These are phyloP conservation scores for Diachrysia chrysitis DNA, from an alignment of 2,888 invertebrate genomes.

Conservation along the genomic window DNA sequence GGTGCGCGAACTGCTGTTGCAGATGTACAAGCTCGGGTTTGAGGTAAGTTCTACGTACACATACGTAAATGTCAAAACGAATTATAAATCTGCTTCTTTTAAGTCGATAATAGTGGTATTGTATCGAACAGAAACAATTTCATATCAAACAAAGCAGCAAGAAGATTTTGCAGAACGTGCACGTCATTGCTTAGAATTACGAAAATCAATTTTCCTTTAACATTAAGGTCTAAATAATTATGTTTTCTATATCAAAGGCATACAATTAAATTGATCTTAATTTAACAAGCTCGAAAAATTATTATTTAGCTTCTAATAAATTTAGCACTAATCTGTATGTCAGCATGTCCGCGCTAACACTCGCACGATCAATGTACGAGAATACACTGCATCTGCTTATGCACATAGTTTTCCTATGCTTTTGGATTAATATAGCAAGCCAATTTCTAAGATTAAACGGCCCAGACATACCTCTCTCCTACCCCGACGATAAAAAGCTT, in stretches of 20 bases:
- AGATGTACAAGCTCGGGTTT: slow-evolving; percentile 96
- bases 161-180: no score
- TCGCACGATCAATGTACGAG: neutral
- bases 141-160: no score
- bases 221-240: no score
- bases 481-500: no score
- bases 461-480: no score
- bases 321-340: neutral
- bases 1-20: slow-evolving; percentile 90
- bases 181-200: no score
- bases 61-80: no score
- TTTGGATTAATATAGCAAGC: neutral
- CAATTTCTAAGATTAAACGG: neutral
- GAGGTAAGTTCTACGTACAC: slow-evolving; percentile 87
- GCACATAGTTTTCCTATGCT: neutral
- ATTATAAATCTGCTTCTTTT: no score
- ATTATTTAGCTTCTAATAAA: neutral
- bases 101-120: no score
- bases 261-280: neutral
- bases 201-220: no score
- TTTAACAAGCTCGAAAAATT: neutral
- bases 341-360: neutral
- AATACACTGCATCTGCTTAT: slow-evolving; percentile 4
- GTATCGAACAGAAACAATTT: no score
- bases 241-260: no score